Percentiles rank a stretch among this genome's conserved stretches.
Evolutionary conservation across 2,113 vertebrate species (phyloP).

Genomic region (Lasiurus cinereus): DNA sequence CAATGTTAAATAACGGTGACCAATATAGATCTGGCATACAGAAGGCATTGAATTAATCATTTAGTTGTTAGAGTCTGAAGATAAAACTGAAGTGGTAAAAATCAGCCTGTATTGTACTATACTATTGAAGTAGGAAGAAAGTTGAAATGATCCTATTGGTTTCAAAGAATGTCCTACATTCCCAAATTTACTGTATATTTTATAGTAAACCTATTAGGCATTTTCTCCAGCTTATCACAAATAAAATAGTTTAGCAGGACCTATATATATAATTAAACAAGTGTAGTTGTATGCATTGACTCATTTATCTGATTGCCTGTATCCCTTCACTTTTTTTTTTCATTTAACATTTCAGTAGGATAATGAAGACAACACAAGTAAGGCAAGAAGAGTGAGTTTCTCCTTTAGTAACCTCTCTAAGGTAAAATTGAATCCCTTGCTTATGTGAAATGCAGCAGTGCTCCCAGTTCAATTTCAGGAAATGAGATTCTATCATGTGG

Average conservation of each 20-base stretch:
- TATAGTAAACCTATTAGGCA: neutral
- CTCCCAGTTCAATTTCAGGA: constrained; percentile 53
- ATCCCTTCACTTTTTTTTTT: neutral
- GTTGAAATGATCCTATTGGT: neutral
- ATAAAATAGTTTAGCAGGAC: neutral
- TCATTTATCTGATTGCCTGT: neutral
- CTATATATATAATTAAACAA: neutral
- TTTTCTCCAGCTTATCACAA: constrained; percentile 5
- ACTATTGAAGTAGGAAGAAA: neutral
- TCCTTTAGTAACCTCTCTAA: neutral
- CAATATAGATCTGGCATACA: constrained; percentile 45
- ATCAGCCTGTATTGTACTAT: neutral
- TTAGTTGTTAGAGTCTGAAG: neutral
- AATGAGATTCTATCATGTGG: constrained; percentile 51
- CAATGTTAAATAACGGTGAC: constrained; percentile 41
- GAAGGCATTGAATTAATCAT: constrained; percentile 26
- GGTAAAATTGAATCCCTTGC: constrained; percentile 30
- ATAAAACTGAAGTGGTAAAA: constrained; percentile 46
- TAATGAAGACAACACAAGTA: constrained; percentile 6
- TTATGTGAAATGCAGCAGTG: neutral
- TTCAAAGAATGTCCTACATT: constrained; percentile 40
- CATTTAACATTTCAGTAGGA: neutral
- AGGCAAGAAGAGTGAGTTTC: neutral
- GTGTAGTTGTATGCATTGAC: neutral
- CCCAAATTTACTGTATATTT: neutral